Evolutionary conservation across 2,888 invertebrate species (phyloP), one percentile per base, ranked within the genome.

Genomic region (Halictus quadricinctus): DNA sequence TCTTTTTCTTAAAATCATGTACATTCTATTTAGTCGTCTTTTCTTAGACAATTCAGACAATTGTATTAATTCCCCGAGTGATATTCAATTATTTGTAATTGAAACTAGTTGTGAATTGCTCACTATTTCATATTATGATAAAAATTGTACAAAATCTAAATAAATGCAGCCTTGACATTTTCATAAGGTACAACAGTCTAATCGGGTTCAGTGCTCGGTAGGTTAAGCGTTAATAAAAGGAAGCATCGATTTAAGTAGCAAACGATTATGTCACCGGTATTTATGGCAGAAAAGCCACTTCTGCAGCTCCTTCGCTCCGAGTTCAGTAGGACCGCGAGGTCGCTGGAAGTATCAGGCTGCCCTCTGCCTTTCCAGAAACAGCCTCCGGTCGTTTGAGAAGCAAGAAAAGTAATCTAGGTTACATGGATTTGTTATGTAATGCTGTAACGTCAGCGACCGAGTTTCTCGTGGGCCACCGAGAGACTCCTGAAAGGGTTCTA

Each of bases 391-490:
- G 54, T 76, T 84, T 46, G 73, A 73, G 76, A 21, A 60, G 76
- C 60, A 64, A 80, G 74, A 76, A 79, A 78, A 72, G 86, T 81
- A 85, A 86, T 85, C 85, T 79, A 60, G 85, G 85, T 81, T 86
- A 79, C 81, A 77, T 66, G 79, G 85, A 86, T 85, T 86, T 81
- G 85, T 86, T 81, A 86, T 75, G 86, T 76, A 86, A 86, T 72
- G 21, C 75, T 66, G 81, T 81, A 81, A 85, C 81, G 74, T 54
- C 48, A 73, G 15, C 84, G 84, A 79, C 79, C 86, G 86, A 74
- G 86, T 85, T 86, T 86, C 85, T n/a, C 54, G 72, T 60, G 69
- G 29, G 50, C 29, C 29, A 72, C 46, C 36, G 73, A 48, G 83
- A 60, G 41, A 48, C 29, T 25, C 6, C 50, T 79, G 84, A 85